phyloP scores from a whole-genome alignment of 2,113 vertebrate species.

The Axis porcinus region DNA sequence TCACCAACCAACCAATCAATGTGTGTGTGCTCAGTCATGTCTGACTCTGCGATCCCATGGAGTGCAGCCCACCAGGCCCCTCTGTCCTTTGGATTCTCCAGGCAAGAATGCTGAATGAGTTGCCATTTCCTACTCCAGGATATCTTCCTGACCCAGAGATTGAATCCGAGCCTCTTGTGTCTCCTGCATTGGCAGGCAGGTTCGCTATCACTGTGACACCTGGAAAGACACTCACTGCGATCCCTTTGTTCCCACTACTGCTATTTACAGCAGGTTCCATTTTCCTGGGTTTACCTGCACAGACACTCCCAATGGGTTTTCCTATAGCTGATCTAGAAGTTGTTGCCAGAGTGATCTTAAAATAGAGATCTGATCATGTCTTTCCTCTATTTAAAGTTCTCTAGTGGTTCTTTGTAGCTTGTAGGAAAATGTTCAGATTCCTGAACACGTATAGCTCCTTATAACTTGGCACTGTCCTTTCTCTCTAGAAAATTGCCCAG shows the following conservation, averaged over 20 bases:
- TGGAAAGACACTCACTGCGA: neutral
- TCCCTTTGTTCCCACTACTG: neutral
- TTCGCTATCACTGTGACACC: neutral
- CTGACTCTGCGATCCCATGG: neutral
- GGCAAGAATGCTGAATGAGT: neutral
- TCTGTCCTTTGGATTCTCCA: neutral
- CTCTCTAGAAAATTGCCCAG: neutral
- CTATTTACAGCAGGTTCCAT: neutral
- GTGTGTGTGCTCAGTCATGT: neutral
- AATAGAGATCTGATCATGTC: constrained; percentile 20
- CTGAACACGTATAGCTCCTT: neutral
- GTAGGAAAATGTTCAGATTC: neutral
- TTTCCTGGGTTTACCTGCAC: neutral
- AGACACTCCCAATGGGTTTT: neutral
- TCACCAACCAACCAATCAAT: neutral
- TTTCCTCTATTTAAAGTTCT: constrained; percentile 30
- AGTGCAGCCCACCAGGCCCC: neutral
- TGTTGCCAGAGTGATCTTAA: neutral
- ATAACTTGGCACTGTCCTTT: neutral
- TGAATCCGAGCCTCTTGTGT: neutral
- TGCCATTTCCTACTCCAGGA: neutral
- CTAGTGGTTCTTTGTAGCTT: neutral
- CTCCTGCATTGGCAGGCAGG: neutral
- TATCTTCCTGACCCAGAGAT: neutral
- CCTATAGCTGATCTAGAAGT: neutral